Percentiles rank a stretch among this genome's conserved stretches.
These are phyloP conservation scores for Lucifuga dentata DNA, from an alignment of 2,113 vertebrate genomes.

Conservation along the genomic window DNA sequence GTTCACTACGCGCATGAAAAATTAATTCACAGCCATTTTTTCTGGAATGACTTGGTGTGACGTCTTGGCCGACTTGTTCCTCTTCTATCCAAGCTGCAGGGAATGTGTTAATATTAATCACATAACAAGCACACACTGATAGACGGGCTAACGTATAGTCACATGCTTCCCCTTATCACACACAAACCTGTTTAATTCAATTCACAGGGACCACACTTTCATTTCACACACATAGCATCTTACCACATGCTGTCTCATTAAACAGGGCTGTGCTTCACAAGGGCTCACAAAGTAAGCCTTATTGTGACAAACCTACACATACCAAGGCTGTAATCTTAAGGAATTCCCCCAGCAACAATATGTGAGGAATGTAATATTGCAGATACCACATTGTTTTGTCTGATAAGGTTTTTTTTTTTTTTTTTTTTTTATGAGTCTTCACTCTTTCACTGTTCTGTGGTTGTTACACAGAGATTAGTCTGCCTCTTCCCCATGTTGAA, in stretches of 20 bases:
- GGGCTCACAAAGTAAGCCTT: conserved; percentile 48
- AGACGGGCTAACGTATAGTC: conserved; percentile 22
- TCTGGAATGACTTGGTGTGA: conserved; percentile 2
- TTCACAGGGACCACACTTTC: conserved; percentile 59
- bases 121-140: conserved; percentile 29
- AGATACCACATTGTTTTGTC: conserved; percentile 27
- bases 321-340: conserved; percentile 31
- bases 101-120: conserved; percentile 50
- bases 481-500: background rate
- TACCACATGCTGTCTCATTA: conserved; percentile 74
- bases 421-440: conserved; percentile 30
- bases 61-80: conserved; percentile 14
- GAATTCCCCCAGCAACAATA: conserved; percentile 50
- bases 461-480: conserved; percentile 6
- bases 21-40: conserved; percentile 25
- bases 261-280: conserved; percentile 62
- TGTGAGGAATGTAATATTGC: conserved; percentile 47
- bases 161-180: conserved; percentile 60
- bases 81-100: conserved; percentile 32
- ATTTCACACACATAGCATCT: conserved; percentile 71
- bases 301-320: conserved; percentile 41
- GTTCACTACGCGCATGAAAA: conserved; percentile 18
- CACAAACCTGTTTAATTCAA: conserved; percentile 71
- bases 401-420: conserved; percentile 28
- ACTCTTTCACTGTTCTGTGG: conserved; percentile 1